phyloP scores from a whole-genome alignment of 2,888 invertebrate genomes.

The Pheosia tremula region DNA sequence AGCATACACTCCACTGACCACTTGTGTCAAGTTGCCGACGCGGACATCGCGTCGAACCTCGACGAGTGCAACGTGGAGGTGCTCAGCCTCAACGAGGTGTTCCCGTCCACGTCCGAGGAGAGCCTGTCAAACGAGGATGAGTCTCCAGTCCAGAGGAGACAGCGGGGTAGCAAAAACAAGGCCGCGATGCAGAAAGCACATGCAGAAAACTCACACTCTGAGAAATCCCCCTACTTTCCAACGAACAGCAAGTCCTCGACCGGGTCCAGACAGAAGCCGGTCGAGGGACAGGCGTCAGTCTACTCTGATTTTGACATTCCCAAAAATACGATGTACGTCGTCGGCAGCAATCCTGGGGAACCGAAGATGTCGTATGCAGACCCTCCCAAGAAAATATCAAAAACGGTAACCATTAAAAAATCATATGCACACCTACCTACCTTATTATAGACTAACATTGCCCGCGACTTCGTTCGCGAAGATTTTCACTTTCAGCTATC shows the following conservation, averaged over 20 bases:
- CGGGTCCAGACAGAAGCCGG: constrained; percentile 55
- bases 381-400: constrained; percentile 76
- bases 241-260: constrained; percentile 77
- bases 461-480: too few relatives aligned
- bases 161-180: constrained; percentile 31
- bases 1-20: constrained; percentile 80
- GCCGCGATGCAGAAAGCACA: constrained; percentile 35
- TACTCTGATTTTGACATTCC: constrained; percentile 75
- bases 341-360: constrained; percentile 79
- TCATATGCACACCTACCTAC: not conserved
- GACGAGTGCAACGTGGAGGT: constrained; percentile 78
- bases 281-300: constrained; percentile 61
- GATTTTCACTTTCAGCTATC: too few relatives aligned
- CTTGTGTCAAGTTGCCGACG: constrained; percentile 67
- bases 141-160: constrained; percentile 53
- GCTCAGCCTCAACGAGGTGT: constrained; percentile 74
- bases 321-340: constrained; percentile 74
- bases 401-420: constrained; percentile 58
- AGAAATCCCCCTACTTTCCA: constrained; percentile 63
- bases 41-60: constrained; percentile 53
- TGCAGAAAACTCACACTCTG: constrained; percentile 42
- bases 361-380: constrained; percentile 77
- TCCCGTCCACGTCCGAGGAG: constrained; percentile 79
- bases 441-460: not conserved
- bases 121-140: constrained; percentile 75